Conservation (phyloP, 1,140 invertebrate species). For the Drosophila parabipectinata region DNA sequence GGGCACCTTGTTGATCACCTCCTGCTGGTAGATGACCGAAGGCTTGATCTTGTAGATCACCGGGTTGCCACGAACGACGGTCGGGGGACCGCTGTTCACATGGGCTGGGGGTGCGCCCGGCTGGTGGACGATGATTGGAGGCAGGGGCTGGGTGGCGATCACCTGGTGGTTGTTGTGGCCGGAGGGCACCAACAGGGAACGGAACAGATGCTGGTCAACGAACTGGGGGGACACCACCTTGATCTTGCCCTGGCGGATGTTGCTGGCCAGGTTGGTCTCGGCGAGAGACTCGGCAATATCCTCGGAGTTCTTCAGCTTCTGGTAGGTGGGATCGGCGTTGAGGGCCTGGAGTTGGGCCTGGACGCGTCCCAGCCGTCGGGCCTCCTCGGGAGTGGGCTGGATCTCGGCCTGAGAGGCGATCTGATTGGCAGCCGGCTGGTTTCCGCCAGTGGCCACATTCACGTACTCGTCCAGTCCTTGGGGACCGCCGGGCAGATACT, state of each 20-base stretch:
- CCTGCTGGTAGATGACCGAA: slow-evolving; percentile 80
- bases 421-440: slow-evolving; percentile 59
- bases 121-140: slow-evolving; percentile 79
- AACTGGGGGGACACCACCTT: slow-evolving; percentile 78
- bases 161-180: slow-evolving; percentile 79
- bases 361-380: slow-evolving; percentile 67
- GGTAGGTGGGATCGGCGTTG: slow-evolving; percentile 72
- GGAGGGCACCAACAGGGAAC: slow-evolving; percentile 75
- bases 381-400: slow-evolving; percentile 64
- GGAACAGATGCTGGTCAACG: slow-evolving; percentile 77
- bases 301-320: slow-evolving; percentile 79
- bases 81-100: slow-evolving; percentile 77
- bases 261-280: slow-evolving; percentile 70
- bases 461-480: slow-evolving; percentile 74
- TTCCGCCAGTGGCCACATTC: slow-evolving; percentile 68
- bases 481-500: slow-evolving; percentile 55
- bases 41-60: slow-evolving; percentile 82
- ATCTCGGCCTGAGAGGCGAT: slow-evolving; percentile 73
- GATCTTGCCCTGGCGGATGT: slow-evolving; percentile 80
- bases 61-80: slow-evolving; percentile 77
- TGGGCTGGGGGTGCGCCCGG: slow-evolving; percentile 73
- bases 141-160: slow-evolving; percentile 79
- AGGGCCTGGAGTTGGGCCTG: slow-evolving; percentile 76
- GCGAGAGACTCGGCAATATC: slow-evolving; percentile 78
- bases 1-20: slow-evolving; percentile 82